Evolutionary conservation across 1,140 invertebrate species (phyloP).

Genomic region (Drusus annulatus): DNA sequence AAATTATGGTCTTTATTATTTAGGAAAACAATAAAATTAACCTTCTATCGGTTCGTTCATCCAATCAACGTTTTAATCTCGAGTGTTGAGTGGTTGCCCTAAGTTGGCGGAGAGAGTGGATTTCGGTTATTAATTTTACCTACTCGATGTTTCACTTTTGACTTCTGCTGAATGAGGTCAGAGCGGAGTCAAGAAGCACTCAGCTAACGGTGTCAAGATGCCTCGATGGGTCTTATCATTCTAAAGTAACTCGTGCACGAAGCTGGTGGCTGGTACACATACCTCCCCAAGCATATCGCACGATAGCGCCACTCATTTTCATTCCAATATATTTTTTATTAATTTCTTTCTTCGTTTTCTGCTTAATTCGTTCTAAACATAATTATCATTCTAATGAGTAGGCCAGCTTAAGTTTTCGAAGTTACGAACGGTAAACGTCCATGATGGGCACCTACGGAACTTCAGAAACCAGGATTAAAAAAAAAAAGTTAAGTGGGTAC

Average conservation of each 20-base stretch:
- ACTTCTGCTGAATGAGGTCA: conserved; percentile 28
- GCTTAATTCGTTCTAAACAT: too few species aligned
- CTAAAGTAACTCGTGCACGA: neutral
- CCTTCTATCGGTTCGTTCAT: neutral
- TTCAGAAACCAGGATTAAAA: too few species aligned
- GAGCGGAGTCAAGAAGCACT: conserved; percentile 33
- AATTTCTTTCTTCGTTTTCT: too few species aligned
- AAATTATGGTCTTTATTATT: too few species aligned
- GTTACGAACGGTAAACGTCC: too few species aligned
- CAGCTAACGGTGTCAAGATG: conserved; percentile 34
- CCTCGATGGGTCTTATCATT: conserved; percentile 6
- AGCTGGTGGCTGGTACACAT: neutral
- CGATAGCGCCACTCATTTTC: too few species aligned
- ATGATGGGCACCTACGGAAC: too few species aligned
- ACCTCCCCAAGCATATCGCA: too few species aligned
- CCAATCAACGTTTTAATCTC: neutral
- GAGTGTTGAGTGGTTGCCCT: neutral
- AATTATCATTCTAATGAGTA: too few species aligned
- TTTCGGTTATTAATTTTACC: neutral
- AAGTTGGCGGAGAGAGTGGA: conserved; percentile 30
- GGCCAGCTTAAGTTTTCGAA: too few species aligned
- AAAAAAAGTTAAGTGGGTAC: too few species aligned
- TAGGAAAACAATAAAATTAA: neutral
- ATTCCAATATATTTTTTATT: too few species aligned
- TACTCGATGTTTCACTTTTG: conserved; percentile 10